Conservation (phyloP, 64 coral and sea anemone genomes). For the Dendronephthya gigantea region DNA sequence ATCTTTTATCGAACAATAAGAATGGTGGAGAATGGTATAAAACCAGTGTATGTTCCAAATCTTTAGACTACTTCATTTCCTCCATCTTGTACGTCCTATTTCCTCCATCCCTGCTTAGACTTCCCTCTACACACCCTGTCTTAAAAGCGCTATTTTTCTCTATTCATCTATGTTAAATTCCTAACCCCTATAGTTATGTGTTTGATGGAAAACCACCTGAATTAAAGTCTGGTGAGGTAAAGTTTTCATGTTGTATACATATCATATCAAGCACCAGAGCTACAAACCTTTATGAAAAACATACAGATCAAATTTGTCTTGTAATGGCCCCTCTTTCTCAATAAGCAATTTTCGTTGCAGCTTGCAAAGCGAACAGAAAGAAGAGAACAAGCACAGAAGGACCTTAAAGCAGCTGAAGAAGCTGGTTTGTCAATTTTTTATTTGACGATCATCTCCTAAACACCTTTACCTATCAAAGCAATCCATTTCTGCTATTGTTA, state of each 20-base stretch:
- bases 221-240: constrained; percentile 95
- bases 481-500: not conserved
- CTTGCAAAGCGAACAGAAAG: constrained; percentile 94
- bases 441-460: not conserved
- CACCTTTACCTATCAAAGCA: not conserved
- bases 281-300: too few relatives aligned
- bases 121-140: not conserved
- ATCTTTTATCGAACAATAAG: constrained; percentile 96
- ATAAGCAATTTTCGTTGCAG: constrained; percentile 7
- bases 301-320: too few relatives aligned
- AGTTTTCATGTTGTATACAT: not conserved
- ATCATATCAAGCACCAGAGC: too few relatives aligned
- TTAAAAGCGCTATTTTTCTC: not conserved
- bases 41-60: constrained; percentile 80
- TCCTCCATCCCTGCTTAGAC: too few relatives aligned
- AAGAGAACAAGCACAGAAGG: constrained; percentile 83
- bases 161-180: not conserved
- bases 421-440: constrained; percentile 35
- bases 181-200: constrained; percentile 57
- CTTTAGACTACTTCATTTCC: not conserved
- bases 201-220: constrained; percentile 99
- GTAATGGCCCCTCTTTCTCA: not conserved
- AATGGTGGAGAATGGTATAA: constrained; percentile 99
- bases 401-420: constrained; percentile 73
- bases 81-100: too few relatives aligned